These are phyloP conservation scores for Agrilus planipennis DNA, from an alignment of 1,140 invertebrate genomes.

Conservation along the genomic window DNA sequence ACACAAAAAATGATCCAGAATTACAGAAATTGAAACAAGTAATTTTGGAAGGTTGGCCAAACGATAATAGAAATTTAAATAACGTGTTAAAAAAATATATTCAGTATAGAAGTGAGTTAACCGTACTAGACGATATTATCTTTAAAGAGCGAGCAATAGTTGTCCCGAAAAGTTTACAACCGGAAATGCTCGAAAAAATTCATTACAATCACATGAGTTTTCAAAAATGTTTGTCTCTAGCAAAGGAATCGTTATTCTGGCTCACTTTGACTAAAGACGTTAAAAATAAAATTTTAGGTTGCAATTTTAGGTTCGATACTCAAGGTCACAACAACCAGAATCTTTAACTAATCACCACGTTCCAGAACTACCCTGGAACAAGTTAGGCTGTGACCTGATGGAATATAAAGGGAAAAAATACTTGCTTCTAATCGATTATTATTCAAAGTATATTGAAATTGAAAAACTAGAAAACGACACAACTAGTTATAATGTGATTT, in stretches of 20 bases:
- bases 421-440: conserved; percentile 18
- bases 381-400: conserved; percentile 24
- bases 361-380: conserved; percentile 21
- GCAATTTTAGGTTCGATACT: conserved; percentile 7
- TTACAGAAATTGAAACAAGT: conserved; percentile 9
- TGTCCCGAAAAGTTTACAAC: conserved; percentile 4
- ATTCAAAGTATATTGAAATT: conserved; percentile 16
- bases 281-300: neutral
- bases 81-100: conserved; percentile 10
- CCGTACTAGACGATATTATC: conserved; percentile 8
- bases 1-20: conserved; percentile 8
- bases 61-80: conserved; percentile 7
- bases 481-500: conserved; percentile 15
- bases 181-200: conserved; percentile 12
- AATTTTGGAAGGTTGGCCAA: conserved; percentile 12
- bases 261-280: conserved; percentile 4
- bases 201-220: conserved; percentile 15
- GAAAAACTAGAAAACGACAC: conserved; percentile 12
- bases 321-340: conserved; percentile 11
- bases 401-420: conserved; percentile 29
- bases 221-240: conserved; percentile 9
- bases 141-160: conserved; percentile 8
- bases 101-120: conserved; percentile 14
- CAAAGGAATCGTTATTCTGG: conserved; percentile 5
- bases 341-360: conserved; percentile 23